Base-by-base conservation (phyloP, 1,140 invertebrate genomes). In the Drosophila sp. region DNA sequence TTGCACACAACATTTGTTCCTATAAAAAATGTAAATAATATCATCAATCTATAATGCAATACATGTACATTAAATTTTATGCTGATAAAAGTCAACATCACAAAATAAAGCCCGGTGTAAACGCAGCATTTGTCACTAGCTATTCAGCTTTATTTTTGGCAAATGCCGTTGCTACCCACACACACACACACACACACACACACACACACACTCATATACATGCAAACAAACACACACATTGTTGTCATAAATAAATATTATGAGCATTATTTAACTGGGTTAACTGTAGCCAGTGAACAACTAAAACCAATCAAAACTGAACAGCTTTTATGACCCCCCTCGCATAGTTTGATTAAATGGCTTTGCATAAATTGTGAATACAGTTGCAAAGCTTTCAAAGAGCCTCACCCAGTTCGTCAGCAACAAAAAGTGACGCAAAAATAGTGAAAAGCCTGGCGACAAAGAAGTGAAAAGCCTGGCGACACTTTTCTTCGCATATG, bases 361-460 rank as follows among this genome's bases (percentile, higher is more conserved):
- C 75, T 86, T 87, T 86, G 70, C 82, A 87, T 86, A 86, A 74
- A 78, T 67, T 80, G 61, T 41, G 51, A 61, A 73, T 56, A 50
- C 70, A 61, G 43, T 61, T 62, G 54, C 46, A 51, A 59, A 51
- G 14, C 48, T 25, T n/a, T n/a, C 45, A 56, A 46, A 62, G 25
- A 7, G 71, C 80, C 76, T 70, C 80, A 43, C 75, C 79, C 78
- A 58, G 59, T 71, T 38, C 41, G 40, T 43, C 65, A 25, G 27
- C 14, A 2, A 16, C 11, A 21, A 21, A 51, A 45, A 7, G 9
- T 66, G 53, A 36, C 54, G 64, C 4, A 21, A 21, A 21, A 21
- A 65, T n/a, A 78, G 79, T 81, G 79, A 74, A 83, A 83, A 86
- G 81, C 61, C 51, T 40, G 32, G 65, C 50, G 54, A 38, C 40